Evolutionary conservation across 2,797 vertebrate species (phyloP).

Genomic region (Helarctos malayanus): DNA sequence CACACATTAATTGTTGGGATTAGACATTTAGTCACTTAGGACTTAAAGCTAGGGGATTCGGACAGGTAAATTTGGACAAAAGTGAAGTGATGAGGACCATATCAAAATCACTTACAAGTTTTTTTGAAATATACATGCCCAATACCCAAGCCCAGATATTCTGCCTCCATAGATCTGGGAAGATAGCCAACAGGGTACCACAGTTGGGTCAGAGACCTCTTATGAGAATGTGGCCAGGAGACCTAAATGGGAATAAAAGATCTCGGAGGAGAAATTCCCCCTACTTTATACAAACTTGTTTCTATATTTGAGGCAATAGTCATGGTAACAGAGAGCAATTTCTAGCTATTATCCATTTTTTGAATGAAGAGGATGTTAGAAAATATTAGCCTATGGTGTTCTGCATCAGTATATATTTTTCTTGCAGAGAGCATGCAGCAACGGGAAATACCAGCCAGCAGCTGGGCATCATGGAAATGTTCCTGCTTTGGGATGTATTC

Average conservation of each 20-base stretch:
- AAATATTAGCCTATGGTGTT: constrained; percentile 21
- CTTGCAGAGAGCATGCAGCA: neutral
- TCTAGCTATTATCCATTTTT: constrained; percentile 58
- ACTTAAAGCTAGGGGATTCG: neutral
- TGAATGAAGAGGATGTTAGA: constrained; percentile 51
- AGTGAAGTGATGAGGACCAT: neutral
- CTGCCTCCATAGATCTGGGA: neutral
- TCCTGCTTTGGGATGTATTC: constrained; percentile 55
- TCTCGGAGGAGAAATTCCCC: neutral
- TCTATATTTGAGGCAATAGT: constrained; percentile 16
- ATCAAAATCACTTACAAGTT: neutral
- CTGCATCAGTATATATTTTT: neutral
- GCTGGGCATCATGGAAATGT: constrained; percentile 57
- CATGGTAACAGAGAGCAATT: constrained; percentile 49
- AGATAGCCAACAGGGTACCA: neutral
- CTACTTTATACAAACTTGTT: constrained; percentile 33
- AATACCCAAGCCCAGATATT: neutral
- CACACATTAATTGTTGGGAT: neutral
- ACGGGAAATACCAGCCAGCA: constrained; percentile 2
- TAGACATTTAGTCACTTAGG: neutral
- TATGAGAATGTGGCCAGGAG: neutral
- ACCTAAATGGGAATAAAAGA: neutral
- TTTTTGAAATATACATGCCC: neutral
- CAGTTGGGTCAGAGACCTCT: neutral
- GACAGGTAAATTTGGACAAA: neutral